Percentiles rank a stretch among this genome's conserved stretches.
Evolutionary conservation across 2,797 vertebrate species (phyloP).

Genomic region (Chaetodon trifasciatus): DNA sequence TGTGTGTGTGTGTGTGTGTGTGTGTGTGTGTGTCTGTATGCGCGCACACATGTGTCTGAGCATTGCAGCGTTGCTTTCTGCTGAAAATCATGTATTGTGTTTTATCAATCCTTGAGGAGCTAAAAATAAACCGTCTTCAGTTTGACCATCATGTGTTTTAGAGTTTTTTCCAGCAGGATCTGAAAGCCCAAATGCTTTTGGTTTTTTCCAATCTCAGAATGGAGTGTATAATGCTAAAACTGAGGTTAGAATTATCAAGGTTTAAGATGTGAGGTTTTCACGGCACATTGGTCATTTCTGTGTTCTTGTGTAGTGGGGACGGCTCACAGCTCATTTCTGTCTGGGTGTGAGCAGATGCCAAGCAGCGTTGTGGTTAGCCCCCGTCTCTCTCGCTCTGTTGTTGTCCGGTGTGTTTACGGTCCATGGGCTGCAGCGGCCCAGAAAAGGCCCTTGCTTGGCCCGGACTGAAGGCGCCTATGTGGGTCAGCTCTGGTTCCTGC

Average conservation of each 20-base stretch:
- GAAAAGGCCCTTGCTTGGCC: constrained; percentile 69
- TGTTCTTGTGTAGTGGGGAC: constrained; percentile 39
- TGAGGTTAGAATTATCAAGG: constrained; percentile 47
- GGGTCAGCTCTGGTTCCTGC: constrained; percentile 75
- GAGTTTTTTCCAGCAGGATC: constrained; percentile 13
- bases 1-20: too few relatives aligned
- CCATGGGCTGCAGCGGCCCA: constrained; percentile 47
- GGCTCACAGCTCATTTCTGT: constrained; percentile 52
- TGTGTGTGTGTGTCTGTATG: too few relatives aligned
- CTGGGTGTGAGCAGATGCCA: constrained; percentile 68
- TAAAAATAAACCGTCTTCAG: constrained; percentile 33
- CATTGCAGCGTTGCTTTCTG: constrained; percentile 1
- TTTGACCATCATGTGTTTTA: constrained; percentile 17
- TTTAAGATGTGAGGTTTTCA: constrained; percentile 49
- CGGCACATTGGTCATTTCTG: constrained; percentile 24
- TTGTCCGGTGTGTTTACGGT: constrained; percentile 68
- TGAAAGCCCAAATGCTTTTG: neutral
- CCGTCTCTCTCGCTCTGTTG: constrained; percentile 29
- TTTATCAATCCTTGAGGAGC: neutral
- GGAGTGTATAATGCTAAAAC: neutral
- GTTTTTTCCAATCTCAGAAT: constrained; percentile 13
- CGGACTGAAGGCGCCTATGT: constrained; percentile 79
- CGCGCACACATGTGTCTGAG: too few relatives aligned
- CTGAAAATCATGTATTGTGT: neutral
- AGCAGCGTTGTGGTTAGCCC: constrained; percentile 56